Percentiles rank a stretch among this genome's conserved stretches.
Evolutionary conservation across 2,797 vertebrate genomes (phyloP).

Genomic region (Acridotheres tristis): DNA sequence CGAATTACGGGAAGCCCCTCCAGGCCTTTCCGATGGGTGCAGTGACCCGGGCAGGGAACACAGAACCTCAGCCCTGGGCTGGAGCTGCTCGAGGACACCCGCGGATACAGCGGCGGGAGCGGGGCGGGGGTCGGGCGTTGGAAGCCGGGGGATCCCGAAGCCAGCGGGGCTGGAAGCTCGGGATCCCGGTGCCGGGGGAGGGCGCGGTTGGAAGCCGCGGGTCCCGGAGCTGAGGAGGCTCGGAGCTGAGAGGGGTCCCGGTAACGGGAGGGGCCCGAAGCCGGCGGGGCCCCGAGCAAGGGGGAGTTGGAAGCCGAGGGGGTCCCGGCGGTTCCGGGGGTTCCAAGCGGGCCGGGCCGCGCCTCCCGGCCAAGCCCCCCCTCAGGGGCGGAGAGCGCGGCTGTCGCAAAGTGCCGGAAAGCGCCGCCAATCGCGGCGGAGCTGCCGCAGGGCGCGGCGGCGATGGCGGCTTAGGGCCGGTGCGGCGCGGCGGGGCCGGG

Average conservation of each 20-base stretch:
- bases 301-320: too few species aligned
- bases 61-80: neutral
- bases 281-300: neutral
- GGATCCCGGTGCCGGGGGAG: neutral
- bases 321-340: neutral
- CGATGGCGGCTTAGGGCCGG: slow-evolving; percentile 19
- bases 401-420: slow-evolving; percentile 43
- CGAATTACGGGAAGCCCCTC: neutral
- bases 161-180: neutral
- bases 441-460: neutral
- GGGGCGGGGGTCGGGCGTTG: fast-evolving
- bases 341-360: neutral
- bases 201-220: neutral
- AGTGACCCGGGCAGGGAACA: neutral
- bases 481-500: neutral
- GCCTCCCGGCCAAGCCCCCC: neutral
- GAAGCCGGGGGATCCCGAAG: neutral
- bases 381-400: neutral
- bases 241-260: neutral
- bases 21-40: neutral
- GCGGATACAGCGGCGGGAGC: neutral
- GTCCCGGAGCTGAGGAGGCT: neutral
- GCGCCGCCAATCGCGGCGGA: neutral
- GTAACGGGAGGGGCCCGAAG: neutral
- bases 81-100: neutral